Evolutionary conservation across 2,797 vertebrate genomes (phyloP).

Genomic region (Cynopterus sphinx): DNA sequence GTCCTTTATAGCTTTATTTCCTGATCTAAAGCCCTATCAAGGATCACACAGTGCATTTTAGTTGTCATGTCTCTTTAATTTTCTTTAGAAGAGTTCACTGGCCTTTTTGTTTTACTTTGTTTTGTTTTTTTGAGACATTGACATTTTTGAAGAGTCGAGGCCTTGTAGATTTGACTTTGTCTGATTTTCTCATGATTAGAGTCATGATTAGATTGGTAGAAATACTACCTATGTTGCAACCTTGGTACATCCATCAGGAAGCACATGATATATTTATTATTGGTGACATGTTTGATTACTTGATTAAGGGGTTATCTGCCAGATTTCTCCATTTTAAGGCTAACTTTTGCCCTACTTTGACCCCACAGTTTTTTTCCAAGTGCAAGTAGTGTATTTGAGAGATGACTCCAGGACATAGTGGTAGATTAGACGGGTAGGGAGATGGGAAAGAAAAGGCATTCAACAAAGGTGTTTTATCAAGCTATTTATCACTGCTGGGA

Average conservation of each 20-base stretch:
- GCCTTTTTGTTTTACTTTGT: neutral
- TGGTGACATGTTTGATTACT: neutral
- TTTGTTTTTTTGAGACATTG: conserved; percentile 21
- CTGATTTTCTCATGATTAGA: neutral
- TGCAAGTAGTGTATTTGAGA: neutral
- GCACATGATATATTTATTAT: neutral
- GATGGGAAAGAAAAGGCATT: neutral
- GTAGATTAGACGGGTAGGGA: neutral
- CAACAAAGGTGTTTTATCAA: neutral
- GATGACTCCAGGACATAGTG: neutral
- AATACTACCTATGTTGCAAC: neutral
- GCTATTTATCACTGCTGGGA: neutral
- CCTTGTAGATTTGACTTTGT: neutral
- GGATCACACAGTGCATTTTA: neutral
- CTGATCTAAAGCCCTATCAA: neutral
- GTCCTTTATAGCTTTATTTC: neutral
- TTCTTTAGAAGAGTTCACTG: neutral
- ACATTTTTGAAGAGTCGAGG: neutral
- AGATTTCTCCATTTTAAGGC: neutral
- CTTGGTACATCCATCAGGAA: neutral
- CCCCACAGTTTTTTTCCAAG: neutral
- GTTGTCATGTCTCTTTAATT: neutral
- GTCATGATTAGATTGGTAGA: neutral
- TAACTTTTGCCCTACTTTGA: neutral
- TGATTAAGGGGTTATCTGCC: neutral